Base-by-base conservation (phyloP, 2,113 vertebrate genomes). In the Dipodomys stephensi region DNA sequence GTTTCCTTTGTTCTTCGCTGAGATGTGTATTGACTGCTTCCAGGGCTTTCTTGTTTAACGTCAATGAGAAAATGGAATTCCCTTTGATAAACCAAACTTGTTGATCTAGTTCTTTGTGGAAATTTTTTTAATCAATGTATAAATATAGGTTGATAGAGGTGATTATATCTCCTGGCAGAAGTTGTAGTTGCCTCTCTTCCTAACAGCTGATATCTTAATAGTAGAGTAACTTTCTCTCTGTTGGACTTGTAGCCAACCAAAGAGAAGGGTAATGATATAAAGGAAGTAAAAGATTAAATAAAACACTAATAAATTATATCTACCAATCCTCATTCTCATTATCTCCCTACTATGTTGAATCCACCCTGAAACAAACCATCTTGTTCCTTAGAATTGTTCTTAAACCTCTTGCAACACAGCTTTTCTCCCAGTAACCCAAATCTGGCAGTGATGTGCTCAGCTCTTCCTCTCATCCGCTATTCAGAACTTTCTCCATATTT, bases 11-110 rank as follows among this genome's bases (percentile, higher is more conserved):
- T 96, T 97, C 96, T 96, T 96, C 16, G 11, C 73, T 78, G 79
- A 96, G 90, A 96, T 87, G 90, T 93, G 73, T 96, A 96, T 96
- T 96, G 96, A 96, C 93, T 93, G 77, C 81, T 97, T 96, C 90
- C 95, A 96, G 88, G 90, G 60, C 86, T 96, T 95, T 68, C 46
- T 96, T 96, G 91, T 90, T 95, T 93, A 84, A 94, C 96, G 92
- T 96, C 94, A 96, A 95, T 92, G 92, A 94, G 94, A 88, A 96
- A 96, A 96, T 96, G 87, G 81, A 92, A 95, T 95, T 96, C 90
- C 88, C 94, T 96, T 96, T 96, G 94, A 96, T 95, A 96, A 95
- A 95, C 72, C 92, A 93, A 93, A 92, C 76, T 91, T 91, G 85
- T 95, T 90, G 94, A 95, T 93, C 94, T 68, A 93, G 71, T 68